Percentiles rank a stretch among this genome's conserved stretches.
Evolutionary conservation across 2,113 vertebrate genomes (phyloP).

Genomic region (zebrafish (Danio rerio)): DNA sequence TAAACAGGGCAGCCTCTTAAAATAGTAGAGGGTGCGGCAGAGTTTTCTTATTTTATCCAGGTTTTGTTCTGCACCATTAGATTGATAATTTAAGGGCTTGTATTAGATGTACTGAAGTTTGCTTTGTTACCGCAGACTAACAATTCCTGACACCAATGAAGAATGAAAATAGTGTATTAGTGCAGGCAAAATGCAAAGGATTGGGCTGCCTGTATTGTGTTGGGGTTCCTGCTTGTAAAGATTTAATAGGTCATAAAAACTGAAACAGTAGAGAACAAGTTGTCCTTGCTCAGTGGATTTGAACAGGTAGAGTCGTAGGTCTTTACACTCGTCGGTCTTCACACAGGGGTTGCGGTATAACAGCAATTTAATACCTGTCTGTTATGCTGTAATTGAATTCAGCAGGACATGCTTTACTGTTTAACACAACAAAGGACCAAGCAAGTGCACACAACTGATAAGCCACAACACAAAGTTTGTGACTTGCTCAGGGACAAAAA

Average conservation of each 20-base stretch:
- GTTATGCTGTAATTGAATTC: neutral
- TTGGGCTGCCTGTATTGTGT: neutral
- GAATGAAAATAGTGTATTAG: neutral
- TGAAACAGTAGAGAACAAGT: neutral
- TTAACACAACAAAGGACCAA: neutral
- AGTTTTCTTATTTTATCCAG: neutral
- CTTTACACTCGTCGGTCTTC: neutral
- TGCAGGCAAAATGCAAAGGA: neutral
- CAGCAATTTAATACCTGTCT: neutral
- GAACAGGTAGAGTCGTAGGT: neutral
- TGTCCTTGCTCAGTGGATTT: neutral
- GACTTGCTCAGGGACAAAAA: too few relatives aligned
- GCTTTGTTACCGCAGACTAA: neutral
- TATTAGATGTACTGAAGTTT: neutral
- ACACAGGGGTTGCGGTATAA: too few relatives aligned
- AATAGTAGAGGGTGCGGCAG: too few relatives aligned
- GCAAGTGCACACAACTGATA: too few relatives aligned
- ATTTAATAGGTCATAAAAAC: neutral
- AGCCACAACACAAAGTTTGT: too few relatives aligned
- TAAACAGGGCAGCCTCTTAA: too few relatives aligned
- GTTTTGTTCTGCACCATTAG: neutral
- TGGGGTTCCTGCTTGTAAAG: neutral
- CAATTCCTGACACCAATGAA: neutral
- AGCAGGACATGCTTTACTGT: neutral
- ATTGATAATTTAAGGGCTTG: neutral